Evolutionary conservation across 2,888 invertebrate genomes (phyloP).

Genomic region (Tetranychus truncatus): DNA sequence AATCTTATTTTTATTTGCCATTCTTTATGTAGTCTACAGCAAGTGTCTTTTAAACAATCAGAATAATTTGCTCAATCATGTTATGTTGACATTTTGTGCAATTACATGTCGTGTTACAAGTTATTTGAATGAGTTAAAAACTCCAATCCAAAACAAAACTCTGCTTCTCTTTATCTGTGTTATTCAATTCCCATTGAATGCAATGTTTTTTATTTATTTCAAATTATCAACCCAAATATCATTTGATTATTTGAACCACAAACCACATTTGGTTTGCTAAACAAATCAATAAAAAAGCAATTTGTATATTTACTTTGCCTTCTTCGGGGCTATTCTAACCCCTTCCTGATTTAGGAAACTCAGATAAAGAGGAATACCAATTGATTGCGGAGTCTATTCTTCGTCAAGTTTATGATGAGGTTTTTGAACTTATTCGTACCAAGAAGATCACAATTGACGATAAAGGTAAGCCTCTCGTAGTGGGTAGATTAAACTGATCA

Average conservation of each 20-base stretch:
- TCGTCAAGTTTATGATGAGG: conserved; percentile 1
- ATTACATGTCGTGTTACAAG: no score
- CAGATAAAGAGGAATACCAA: conserved; percentile 4
- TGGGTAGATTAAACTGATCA: neutral
- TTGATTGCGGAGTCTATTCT: neutral
- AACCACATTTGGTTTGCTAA: no score
- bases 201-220: neutral
- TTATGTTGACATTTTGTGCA: no score
- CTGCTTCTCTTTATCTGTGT: neutral
- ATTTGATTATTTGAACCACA: no score
- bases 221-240: no score
- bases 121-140: no score
- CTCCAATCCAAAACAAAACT: neutral
- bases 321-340: neutral
- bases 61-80: no score
- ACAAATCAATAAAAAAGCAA: no score
- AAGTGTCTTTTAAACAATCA: no score
- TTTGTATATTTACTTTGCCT: neutral
- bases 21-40: no score
- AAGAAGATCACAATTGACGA: neutral
- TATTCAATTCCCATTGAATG: neutral
- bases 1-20: no score
- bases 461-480: conserved; percentile 9
- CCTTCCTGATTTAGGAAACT: neutral
- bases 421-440: neutral